These are phyloP conservation scores for Drosophila elegans DNA, from an alignment of 1,140 invertebrate species.

Conservation along the genomic window DNA sequence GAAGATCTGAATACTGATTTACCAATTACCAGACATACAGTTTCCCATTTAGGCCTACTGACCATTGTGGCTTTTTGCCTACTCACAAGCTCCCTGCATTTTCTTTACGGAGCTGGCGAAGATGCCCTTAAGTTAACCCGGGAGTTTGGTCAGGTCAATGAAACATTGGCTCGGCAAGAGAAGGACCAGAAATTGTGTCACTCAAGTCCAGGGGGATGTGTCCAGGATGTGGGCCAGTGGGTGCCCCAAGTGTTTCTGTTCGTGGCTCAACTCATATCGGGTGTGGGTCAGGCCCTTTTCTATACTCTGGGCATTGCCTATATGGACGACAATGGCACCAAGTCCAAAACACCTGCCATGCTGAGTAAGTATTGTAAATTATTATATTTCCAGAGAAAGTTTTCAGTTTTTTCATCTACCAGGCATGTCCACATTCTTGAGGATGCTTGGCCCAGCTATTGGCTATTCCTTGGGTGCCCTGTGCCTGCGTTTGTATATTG, in stretches of 20 bases:
- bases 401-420: conserved; percentile 16
- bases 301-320: conserved; percentile 89
- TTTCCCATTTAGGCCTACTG: conserved; percentile 86
- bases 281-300: conserved; percentile 88
- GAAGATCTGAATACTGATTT: conserved; percentile 85
- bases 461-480: conserved; percentile 90
- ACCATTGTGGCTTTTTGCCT: conserved; percentile 89
- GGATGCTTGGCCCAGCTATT: conserved; percentile 89
- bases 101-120: conserved; percentile 89
- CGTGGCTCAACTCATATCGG: conserved; percentile 88
- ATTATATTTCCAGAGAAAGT: background rate
- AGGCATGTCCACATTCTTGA: conserved; percentile 89
- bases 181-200: conserved; percentile 46
- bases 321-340: conserved; percentile 89
- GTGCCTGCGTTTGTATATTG: conserved; percentile 89
- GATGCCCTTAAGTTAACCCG: conserved; percentile 88
- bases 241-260: conserved; percentile 87
- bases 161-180: conserved; percentile 43
- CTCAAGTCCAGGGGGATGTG: conserved; percentile 18
- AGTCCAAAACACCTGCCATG: conserved; percentile 88
- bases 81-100: conserved; percentile 89
- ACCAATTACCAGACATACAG: conserved; percentile 10
- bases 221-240: conserved; percentile 85
- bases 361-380: conserved; percentile 85
- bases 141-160: conserved; percentile 86